These are phyloP conservation scores for Phallusia fumigata DNA, from an alignment of 23 tunicate species.

Conservation along the genomic window DNA sequence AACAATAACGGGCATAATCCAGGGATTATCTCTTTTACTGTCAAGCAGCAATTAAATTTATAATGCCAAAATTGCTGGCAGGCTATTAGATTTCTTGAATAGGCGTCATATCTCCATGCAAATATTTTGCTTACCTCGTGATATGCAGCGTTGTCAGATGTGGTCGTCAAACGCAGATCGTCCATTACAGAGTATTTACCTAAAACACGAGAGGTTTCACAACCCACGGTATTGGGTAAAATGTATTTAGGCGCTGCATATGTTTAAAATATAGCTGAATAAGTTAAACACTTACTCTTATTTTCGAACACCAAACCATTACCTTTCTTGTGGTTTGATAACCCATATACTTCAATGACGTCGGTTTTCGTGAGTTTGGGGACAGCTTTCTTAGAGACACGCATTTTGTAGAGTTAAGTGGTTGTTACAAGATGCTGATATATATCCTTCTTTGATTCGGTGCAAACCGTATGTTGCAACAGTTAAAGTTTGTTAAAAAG, in stretches of 20 bases:
- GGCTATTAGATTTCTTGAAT: too few relatives aligned
- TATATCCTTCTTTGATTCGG: conserved; percentile 49
- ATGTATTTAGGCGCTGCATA: too few relatives aligned
- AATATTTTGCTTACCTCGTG: not conserved
- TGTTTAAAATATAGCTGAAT: too few relatives aligned
- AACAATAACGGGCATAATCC: not conserved
- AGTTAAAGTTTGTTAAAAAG: not conserved
- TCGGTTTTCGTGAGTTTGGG: conserved; percentile 47
- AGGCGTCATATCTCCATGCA: too few relatives aligned
- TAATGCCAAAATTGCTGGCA: too few relatives aligned
- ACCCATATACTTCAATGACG: too few relatives aligned
- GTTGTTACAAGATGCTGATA: conserved; percentile 3
- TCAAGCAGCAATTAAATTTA: not conserved
- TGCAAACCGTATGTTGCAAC: not conserved
- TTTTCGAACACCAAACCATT: too few relatives aligned
- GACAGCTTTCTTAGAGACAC: conserved; percentile 28
- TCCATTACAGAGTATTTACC: not conserved
- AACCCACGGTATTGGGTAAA: too few relatives aligned
- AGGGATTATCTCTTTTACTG: not conserved
- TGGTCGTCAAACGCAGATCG: not conserved
- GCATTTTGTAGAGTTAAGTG: conserved; percentile 46
- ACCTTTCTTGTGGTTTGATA: too few relatives aligned
- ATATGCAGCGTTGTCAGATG: not conserved
- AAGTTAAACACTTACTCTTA: too few relatives aligned
- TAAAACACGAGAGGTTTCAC: too few relatives aligned